Evolutionary conservation across 2,113 vertebrate genomes (phyloP), one percentile per base, ranked within the genome.

Genomic region (Eclectus roratus): DNA sequence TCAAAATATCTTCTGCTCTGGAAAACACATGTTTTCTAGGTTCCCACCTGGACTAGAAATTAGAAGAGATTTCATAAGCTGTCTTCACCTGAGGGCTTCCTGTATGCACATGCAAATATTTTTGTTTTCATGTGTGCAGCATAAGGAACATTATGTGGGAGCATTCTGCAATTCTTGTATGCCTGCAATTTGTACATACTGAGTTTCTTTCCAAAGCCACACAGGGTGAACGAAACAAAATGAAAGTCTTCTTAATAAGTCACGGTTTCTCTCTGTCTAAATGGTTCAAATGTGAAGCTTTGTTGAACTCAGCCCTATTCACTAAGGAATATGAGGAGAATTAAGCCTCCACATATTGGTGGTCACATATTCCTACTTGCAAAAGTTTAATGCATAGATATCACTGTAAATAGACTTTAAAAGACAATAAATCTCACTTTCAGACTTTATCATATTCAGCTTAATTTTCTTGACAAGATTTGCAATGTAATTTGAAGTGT

Each of bases 401-500:
- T 24, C 8, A 53, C 8, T 52, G 18, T 46, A 85, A 77, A 53
- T 25, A 52, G 17, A 18, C 10, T 61, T 71, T 18, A 61, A 47
- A 80, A 88, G 29, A 24, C 9, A 35, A 2, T 41, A 82, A 55
- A 66, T 43, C 2, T 41, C 3, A 17, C 7, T 10, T 31, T 56
- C 68, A 65, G 19, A 43, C 7, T 44, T 53, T 4, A 5, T 56
- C 12, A 9, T 24, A 16, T 61, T 63, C 61, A 11, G 47, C 39
- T 72, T 37, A 2, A 11, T 43, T 78, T 77, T 21, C 52, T 64
- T 8, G 2, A 4, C 2, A 70, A 24, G 55, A 66, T 3, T 23
- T 70, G 7, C 7, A 50, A 10, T 0, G 0, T 10, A 21, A 5
- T 17, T 41, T 16, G 43, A 74, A 19, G 35, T 63, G 10, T 61